phyloP scores from a whole-genome alignment of 2,113 vertebrate species.

The Vanacampus margaritifer region DNA sequence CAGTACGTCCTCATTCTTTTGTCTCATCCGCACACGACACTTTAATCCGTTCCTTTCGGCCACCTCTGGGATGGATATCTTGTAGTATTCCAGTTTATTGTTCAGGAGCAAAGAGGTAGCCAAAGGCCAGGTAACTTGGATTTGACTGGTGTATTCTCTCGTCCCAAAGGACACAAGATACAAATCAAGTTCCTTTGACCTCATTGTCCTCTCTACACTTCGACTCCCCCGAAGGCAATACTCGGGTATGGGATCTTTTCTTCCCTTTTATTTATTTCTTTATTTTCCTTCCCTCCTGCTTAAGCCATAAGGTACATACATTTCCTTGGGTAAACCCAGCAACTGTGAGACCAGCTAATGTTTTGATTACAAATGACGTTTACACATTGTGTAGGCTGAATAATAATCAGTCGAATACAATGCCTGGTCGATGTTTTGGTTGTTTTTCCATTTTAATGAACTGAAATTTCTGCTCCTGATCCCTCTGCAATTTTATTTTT shows the following conservation, averaged over 20 bases:
- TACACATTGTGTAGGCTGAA: constrained; percentile 54
- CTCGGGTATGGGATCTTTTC: constrained; percentile 60
- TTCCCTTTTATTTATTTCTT: constrained; percentile 58
- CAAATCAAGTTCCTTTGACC: constrained; percentile 77
- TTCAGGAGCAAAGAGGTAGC: constrained; percentile 66
- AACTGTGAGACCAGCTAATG: constrained; percentile 41
- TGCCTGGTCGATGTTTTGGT: constrained; percentile 13
- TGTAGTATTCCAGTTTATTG: constrained; percentile 63
- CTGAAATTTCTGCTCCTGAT: constrained; percentile 12
- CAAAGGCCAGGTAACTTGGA: constrained; percentile 66
- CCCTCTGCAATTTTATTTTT: not conserved
- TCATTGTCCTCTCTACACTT: constrained; percentile 69
- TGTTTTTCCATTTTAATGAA: constrained; percentile 37
- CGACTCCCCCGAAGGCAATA: constrained; percentile 64
- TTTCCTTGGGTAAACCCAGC: constrained; percentile 66
- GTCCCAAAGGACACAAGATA: constrained; percentile 67
- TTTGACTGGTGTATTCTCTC: constrained; percentile 65
- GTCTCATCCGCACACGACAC: constrained; percentile 4
- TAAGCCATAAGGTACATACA: constrained; percentile 63
- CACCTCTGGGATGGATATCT: constrained; percentile 53
- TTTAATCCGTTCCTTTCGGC: constrained; percentile 28
- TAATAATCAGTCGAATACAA: constrained; percentile 23
- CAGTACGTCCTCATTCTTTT: not conserved
- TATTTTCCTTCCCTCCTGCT: constrained; percentile 58
- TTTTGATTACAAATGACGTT: constrained; percentile 68